Base-by-base conservation (phyloP, 2,888 invertebrate species). In the Drosophila pseudotalamancana region DNA sequence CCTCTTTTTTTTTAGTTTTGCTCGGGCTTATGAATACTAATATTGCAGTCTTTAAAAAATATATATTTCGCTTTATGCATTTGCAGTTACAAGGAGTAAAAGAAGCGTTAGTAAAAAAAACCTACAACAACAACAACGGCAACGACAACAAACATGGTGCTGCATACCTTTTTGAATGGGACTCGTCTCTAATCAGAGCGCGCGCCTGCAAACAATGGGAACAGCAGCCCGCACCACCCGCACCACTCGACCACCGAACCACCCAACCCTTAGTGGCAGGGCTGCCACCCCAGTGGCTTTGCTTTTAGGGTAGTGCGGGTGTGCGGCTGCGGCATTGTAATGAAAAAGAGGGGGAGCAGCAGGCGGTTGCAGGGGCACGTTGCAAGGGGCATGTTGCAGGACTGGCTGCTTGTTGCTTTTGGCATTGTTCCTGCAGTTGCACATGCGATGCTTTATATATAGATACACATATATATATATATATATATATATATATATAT, bases 161-260 rank as follows among this genome's bases (percentile, higher is more conserved):
- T 32, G 72, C 55, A 75, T 72, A 79, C 76, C 80, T 79, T 75
- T 69, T 77, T 71, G 61, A 75, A 75, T 72, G 75, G 75, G 49
- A 49, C 72, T 74, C 70, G 60, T 66, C 77, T 83, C 80, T 81
- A 81, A 81, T 81, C 80, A 81, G 79, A 76, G 60, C 76, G 83
- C 78, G 86, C 87, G 87, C 73, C 80, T 81, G 80, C 80, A 81
- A 86, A 81, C 80, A 81, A 81, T 81, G 80, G 77, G 54, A 65
- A 62, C 48, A 49, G 75, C 70, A 53, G 46, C 49, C 27, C 4
- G 12, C 45, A 31, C 32, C 3, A 12, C 12, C 0, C 4, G 2
- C 32, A 12, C 31, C 45, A 12, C 12, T 11, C 12, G 9, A 9
- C n/a, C 45, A 31, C 2, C 8, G 9, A 12, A 1, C 43, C n/a